Evolutionary conservation across 2,888 invertebrate genomes (phyloP), one percentile per base, ranked within the genome.

Genomic region (Euproctis similis): DNA sequence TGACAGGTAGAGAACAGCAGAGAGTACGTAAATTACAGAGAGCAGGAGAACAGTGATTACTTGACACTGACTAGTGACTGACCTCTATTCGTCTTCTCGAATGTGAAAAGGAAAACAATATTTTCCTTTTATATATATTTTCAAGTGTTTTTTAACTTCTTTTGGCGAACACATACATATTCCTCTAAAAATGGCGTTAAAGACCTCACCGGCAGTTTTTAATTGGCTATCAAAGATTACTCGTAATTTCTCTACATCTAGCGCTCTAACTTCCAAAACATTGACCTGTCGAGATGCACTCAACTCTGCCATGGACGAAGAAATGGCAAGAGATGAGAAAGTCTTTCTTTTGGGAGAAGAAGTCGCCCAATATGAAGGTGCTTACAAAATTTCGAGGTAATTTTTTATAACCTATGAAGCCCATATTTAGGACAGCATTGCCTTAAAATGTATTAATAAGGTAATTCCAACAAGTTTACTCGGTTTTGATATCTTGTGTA

Each of bases 281-380:
- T 87, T 98, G 89, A 97, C 95, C 3, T 96, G 98, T 2, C 88
- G 99, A 65, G 99, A 99, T 90, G 98, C 98, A 32, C 84, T 99
- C 30, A 98, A 98, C 81, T 87, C 92, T 34, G 99, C 98, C 0
- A 86, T 99, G 65, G 98, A 98, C 69, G 98, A 99, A 67, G 99
- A 99, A 85, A 93, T 99, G 89, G 91, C 92, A 54, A 88, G 92
- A 36, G 98, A 99, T 69, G 96, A 97, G 16, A 87, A 87, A 36
- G 96, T 97, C 0, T 97, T 97, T 68, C 64, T 97, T 21, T 58
- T 98, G 40, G 99, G 98, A 20, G 98, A 99, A 74, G 99, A 99
- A 85, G 98, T 99, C 1, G 98, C 98, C n/a, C 91, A 94, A 76
- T 98, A 98, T 63, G 98, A 98, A 67, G 98, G 98, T 40, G 97